Evolutionary conservation across 2,888 invertebrate species (phyloP).

Genomic region (Icerya purchasi): DNA sequence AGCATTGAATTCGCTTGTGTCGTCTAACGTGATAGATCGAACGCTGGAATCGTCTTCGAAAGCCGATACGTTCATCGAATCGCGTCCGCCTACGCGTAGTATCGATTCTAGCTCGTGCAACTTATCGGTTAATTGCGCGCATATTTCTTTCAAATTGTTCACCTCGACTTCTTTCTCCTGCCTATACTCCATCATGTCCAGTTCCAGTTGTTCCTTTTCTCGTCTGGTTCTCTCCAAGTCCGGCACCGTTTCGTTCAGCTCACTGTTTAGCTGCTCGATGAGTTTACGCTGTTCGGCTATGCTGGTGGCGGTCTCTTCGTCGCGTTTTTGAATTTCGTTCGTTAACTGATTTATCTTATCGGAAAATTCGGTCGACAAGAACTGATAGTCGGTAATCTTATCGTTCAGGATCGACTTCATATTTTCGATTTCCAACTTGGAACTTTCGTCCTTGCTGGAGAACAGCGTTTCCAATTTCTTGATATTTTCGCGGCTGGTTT

Average conservation of each 20-base stretch:
- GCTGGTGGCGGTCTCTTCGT: slow-evolving; percentile 5
- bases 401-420: background rate
- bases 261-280: background rate
- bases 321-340: slow-evolving; percentile 22
- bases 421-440: background rate
- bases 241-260: slow-evolving; percentile 3
- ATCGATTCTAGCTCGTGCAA: slow-evolving; percentile 1
- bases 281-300: background rate
- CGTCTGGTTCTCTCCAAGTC: background rate
- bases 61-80: too few species aligned
- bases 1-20: too few species aligned
- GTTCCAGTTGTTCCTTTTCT: slow-evolving; percentile 6
- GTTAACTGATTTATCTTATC: slow-evolving; percentile 23
- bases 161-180: slow-evolving; percentile 2
- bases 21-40: too few species aligned
- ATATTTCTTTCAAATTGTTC: slow-evolving; percentile 5
- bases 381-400: slow-evolving; percentile 3
- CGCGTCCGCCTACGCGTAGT: background rate
- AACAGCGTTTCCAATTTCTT: slow-evolving; percentile 20
- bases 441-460: background rate
- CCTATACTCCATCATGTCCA: background rate
- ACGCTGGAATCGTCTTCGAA: background rate
- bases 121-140: slow-evolving; percentile 1
- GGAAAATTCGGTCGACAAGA: slow-evolving; percentile 19
- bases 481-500: slow-evolving; percentile 20